phyloP scores from a whole-genome alignment of 1,140 invertebrate species.

The Bombus huntii region DNA sequence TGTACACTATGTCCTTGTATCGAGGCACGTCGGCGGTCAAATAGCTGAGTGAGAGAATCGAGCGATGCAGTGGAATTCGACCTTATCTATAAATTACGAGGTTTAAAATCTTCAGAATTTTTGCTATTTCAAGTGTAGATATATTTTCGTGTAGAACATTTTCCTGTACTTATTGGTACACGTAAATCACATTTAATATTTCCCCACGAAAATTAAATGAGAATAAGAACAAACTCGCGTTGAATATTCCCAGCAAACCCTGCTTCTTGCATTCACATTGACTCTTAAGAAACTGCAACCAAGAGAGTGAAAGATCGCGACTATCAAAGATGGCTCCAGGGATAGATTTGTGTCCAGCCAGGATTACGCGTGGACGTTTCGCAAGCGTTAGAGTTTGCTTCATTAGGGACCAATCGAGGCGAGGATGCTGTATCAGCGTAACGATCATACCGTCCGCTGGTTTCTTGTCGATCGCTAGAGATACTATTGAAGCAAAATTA shows the following conservation, averaged over 20 bases:
- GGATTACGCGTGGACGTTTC: constrained; percentile 29
- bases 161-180: too few species aligned
- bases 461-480: constrained; percentile 33
- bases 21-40: not conserved
- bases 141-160: too few species aligned
- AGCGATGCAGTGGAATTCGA: not conserved
- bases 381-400: constrained; percentile 25
- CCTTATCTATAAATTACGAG: not conserved
- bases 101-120: too few species aligned
- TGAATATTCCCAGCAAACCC: too few species aligned
- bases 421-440: constrained; percentile 9
- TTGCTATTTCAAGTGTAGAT: too few species aligned
- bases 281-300: not conserved
- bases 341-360: constrained; percentile 21
- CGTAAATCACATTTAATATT: too few species aligned
- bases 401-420: constrained; percentile 15
- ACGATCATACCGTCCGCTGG: constrained; percentile 17
- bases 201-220: too few species aligned
- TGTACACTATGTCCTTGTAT: not conserved
- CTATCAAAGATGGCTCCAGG: constrained; percentile 6
- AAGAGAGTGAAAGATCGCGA: not conserved
- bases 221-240: too few species aligned
- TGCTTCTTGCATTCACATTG: too few species aligned
- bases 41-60: not conserved
- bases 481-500: constrained; percentile 40